Evolutionary conservation across 1,140 invertebrate species (phyloP), one percentile per base, ranked within the genome.

Genomic region (Drosophila pruinosa): DNA sequence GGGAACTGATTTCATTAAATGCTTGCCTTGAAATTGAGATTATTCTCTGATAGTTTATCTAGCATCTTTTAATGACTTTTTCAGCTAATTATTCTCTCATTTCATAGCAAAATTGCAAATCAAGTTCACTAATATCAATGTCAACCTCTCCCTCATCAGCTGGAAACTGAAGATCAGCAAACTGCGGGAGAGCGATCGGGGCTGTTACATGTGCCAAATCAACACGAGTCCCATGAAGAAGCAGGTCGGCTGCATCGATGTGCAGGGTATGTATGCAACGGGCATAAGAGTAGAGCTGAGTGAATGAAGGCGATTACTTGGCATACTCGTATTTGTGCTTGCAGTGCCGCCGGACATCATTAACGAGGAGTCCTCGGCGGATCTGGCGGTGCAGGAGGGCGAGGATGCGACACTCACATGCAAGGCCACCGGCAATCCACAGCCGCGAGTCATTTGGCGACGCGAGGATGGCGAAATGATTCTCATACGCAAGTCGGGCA

Each of bases 181-280:
- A 71, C 91, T 96, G 39, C 94, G 94, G 70, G 94, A 95, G 58
- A 93, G 94, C 31, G 95, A 96, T 89, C 92, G 94, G 24, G 95
- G 95, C 22, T 96, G 95, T 85, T 97, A 97, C 89, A 96, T 97
- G 95, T 97, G 96, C 86, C 96, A 97, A 92, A 95, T 98, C 72
- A 98, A 98, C 91, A 97, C 97, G 4, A 95, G 94, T 59, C 94
- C 95, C 17, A 97, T 98, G 96, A 96, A 96, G 91, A 97, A 95
- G 80, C 95, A 96, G 90, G 92, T 96, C 36, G 97, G 96, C 34
- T 97, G 97, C 91, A 94, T 98, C 43, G 96, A 97, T 91, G 96
- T 98, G 14, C 94, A 96, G 90, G 96, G 97, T 97, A 91, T 93
- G 92, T 86, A n/a, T 5, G 8, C 15, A 5, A 10, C 10, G 7